Conservation (phyloP, 1,140 invertebrate genomes). For the Bemisia tabaci region DNA sequence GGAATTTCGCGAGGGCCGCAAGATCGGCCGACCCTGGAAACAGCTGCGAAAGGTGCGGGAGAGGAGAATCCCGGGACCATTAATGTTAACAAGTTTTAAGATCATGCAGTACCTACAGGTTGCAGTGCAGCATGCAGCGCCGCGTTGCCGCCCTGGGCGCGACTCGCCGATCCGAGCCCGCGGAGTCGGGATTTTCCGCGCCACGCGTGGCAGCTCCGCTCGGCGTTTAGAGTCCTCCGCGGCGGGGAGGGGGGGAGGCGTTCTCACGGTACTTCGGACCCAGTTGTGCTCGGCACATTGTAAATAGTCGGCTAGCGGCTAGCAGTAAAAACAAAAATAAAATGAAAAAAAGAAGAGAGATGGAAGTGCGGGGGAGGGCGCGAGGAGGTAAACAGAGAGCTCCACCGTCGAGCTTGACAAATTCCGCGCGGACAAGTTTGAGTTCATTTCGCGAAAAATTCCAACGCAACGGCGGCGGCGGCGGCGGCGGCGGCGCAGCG, state of each 20-base stretch:
- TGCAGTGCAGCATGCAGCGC: too few relatives aligned
- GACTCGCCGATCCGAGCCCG: too few relatives aligned
- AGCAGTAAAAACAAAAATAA: slow-evolving; percentile 20
- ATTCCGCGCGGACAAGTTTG: too few relatives aligned
- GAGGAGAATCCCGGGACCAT: not conserved
- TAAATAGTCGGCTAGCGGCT: slow-evolving; percentile 6
- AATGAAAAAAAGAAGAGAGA: not conserved
- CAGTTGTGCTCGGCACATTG: not conserved
- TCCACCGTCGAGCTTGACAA: not conserved
- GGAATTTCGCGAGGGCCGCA: slow-evolving; percentile 3
- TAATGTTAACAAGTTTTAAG: not conserved
- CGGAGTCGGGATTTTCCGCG: too few relatives aligned
- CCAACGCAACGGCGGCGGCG: too few relatives aligned
- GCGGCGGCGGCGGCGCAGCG: too few relatives aligned
- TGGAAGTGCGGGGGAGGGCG: not conserved
- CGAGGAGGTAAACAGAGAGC: slow-evolving; percentile 6
- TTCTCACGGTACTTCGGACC: not conserved
- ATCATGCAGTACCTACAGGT: not conserved
- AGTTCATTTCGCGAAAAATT: too few relatives aligned
- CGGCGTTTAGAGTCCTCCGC: too few relatives aligned
- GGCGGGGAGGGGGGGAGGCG: not conserved
- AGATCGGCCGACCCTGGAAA: too few relatives aligned
- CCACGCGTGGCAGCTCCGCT: too few relatives aligned
- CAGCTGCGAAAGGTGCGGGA: too few relatives aligned
- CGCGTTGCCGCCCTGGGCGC: slow-evolving; percentile 1